Percentiles rank a stretch among this genome's conserved stretches.
Evolutionary conservation across 2,797 vertebrate genomes (phyloP).

Genomic region (Taeniopygia guttata): DNA sequence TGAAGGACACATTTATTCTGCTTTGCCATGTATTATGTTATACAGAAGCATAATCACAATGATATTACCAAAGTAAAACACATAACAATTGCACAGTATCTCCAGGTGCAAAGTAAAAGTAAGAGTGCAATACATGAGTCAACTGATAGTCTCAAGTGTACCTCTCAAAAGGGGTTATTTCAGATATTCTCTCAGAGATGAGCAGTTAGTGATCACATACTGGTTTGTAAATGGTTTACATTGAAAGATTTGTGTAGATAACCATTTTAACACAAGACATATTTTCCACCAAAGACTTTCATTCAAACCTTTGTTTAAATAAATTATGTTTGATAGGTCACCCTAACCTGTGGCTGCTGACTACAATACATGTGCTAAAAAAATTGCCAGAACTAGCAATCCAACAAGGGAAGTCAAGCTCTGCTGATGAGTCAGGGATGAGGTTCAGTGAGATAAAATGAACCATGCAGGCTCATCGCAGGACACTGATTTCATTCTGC

Average conservation of each 20-base stretch:
- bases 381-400: neutral
- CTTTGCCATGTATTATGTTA: slow-evolving; percentile 3
- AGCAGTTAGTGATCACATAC: neutral
- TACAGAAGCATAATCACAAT: neutral
- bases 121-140: neutral
- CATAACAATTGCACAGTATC: neutral
- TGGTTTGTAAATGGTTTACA: neutral
- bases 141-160: neutral
- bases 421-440: neutral
- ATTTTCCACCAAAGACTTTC: neutral
- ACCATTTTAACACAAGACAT: neutral
- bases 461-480: neutral
- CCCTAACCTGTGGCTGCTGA: neutral
- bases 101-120: neutral
- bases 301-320: neutral
- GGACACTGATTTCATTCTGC: slow-evolving; percentile 10
- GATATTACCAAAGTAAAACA: slow-evolving; percentile 8
- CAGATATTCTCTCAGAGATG: neutral
- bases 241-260: neutral
- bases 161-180: slow-evolving; percentile 10
- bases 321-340: neutral
- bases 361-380: neutral
- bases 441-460: slow-evolving; percentile 8
- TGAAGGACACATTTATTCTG: slow-evolving; percentile 36
- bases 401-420: neutral